Conservation (phyloP, 2,113 vertebrate genomes). For the Hyperopisus bebe region DNA sequence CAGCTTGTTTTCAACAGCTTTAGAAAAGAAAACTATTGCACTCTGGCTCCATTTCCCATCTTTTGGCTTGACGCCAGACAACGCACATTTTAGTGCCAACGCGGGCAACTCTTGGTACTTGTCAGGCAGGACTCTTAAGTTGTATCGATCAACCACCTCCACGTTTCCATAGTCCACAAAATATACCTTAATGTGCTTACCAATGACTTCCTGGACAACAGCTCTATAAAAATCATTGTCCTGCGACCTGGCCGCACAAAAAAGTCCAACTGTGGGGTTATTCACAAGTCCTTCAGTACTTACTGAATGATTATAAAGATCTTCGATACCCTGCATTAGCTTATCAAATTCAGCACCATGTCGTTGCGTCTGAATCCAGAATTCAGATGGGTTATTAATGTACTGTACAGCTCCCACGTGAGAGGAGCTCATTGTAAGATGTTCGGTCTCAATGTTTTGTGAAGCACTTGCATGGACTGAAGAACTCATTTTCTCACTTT, state of each 20-base stretch:
- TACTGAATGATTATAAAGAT: slow-evolving; percentile 59
- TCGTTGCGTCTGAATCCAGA: slow-evolving; percentile 74
- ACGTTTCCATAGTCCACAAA: slow-evolving; percentile 74
- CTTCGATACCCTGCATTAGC: slow-evolving; percentile 59
- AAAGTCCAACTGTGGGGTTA: slow-evolving; percentile 58
- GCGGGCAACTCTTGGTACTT: slow-evolving; percentile 63
- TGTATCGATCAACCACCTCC: slow-evolving; percentile 52
- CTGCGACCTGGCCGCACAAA: slow-evolving; percentile 71
- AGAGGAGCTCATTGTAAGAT: slow-evolving; percentile 53
- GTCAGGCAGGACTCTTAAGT: slow-evolving; percentile 63
- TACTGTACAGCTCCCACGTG: slow-evolving; percentile 63
- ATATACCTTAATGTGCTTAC: slow-evolving; percentile 58
- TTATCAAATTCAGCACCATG: slow-evolving; percentile 59
- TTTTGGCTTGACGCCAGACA: slow-evolving; percentile 63
- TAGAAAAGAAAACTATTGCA: slow-evolving; percentile 68
- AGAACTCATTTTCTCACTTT: neutral
- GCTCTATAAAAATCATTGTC: slow-evolving; percentile 74
- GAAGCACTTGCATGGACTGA: neutral
- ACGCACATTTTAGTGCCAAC: slow-evolving; percentile 70
- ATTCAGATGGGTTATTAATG: slow-evolving; percentile 66
- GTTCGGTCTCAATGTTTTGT: slow-evolving; percentile 27
- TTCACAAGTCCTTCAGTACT: slow-evolving; percentile 45
- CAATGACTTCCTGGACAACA: slow-evolving; percentile 51
- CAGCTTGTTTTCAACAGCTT: slow-evolving; percentile 65
- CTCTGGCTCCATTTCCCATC: slow-evolving; percentile 63